Evolutionary conservation across 2,113 vertebrate species (phyloP).

Genomic region (Australoheros scitulus): DNA sequence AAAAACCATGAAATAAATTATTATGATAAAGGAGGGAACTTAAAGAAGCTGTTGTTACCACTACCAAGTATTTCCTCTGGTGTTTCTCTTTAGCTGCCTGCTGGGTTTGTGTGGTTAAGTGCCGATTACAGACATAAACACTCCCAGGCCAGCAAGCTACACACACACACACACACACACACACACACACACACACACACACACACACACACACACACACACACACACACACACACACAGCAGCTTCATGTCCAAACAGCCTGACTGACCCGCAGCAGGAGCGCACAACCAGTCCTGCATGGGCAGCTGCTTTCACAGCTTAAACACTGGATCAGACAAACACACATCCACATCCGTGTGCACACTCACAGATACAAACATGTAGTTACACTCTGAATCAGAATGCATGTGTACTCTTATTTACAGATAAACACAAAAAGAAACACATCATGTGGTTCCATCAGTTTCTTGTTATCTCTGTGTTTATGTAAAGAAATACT

Average conservation of each 20-base stretch:
- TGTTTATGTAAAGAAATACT: constrained; percentile 9
- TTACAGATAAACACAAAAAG: neutral
- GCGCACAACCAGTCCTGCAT: constrained; percentile 39
- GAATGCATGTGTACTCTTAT: neutral
- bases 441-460: neutral
- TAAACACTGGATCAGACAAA: constrained; percentile 23
- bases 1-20: constrained; percentile 38
- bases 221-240: constrained; percentile 38
- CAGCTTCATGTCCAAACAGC: constrained; percentile 58
- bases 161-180: constrained; percentile 12
- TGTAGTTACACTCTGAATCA: neutral
- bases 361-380: constrained; percentile 5
- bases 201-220: constrained; percentile 42
- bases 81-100: constrained; percentile 52
- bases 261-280: constrained; percentile 62
- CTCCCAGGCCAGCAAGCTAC: constrained; percentile 40
- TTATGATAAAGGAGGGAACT: neutral
- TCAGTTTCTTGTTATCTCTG: constrained; percentile 9
- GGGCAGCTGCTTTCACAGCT: constrained; percentile 59
- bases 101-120: constrained; percentile 61
- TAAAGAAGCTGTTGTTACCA: constrained; percentile 48
- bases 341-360: neutral
- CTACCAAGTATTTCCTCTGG: constrained; percentile 31
- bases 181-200: constrained; percentile 28
- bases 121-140: constrained; percentile 66